phyloP scores from a whole-genome alignment of 2,797 vertebrate genomes.

The Anguilla obscura region DNA sequence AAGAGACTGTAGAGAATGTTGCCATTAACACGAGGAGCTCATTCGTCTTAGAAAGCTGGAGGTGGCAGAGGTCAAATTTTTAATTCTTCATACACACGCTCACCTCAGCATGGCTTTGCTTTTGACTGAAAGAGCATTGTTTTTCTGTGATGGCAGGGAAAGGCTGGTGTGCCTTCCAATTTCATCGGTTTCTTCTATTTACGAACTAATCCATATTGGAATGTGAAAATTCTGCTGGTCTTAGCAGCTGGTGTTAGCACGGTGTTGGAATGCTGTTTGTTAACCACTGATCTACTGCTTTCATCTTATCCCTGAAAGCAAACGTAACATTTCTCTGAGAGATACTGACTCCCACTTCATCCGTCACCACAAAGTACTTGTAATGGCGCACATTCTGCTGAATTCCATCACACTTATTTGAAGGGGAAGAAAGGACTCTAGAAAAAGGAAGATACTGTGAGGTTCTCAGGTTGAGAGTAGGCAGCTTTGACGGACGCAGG shows the following conservation, averaged over 20 bases:
- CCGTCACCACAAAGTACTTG: background rate
- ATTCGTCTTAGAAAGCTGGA: background rate
- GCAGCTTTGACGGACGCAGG: background rate
- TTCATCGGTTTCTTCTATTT: too few species aligned
- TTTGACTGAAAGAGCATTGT: background rate
- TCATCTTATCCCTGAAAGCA: background rate
- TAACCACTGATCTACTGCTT: background rate
- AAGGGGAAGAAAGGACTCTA: conserved; percentile 14
- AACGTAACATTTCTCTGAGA: background rate
- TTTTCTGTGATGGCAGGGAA: background rate
- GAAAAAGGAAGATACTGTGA: conserved; percentile 18
- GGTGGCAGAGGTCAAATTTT: background rate
- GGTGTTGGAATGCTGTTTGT: too few species aligned
- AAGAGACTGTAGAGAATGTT: background rate
- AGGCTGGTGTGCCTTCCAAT: background rate
- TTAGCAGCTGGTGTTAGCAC: background rate
- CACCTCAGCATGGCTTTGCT: background rate
- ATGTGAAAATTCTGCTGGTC: too few species aligned
- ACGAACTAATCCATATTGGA: too few species aligned
- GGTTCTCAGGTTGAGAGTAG: conserved; percentile 26
- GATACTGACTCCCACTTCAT: background rate
- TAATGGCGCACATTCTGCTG: background rate
- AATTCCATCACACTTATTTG: background rate
- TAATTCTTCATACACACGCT: background rate
- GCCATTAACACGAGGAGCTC: background rate